Conservation (phyloP, 2,888 invertebrate species). For the Germaria angustata region DNA sequence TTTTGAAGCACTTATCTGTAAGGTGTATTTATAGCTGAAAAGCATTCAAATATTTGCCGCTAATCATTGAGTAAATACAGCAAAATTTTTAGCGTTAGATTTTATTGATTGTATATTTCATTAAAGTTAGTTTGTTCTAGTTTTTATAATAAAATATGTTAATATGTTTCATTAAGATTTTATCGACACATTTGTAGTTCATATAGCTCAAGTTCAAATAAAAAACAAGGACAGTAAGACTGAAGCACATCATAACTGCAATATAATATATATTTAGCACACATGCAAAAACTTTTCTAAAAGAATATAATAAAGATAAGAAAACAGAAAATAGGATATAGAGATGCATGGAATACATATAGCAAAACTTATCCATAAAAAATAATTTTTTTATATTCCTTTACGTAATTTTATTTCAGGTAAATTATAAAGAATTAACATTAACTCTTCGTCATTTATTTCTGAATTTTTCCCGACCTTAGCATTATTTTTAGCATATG, state of each 20-base stretch:
- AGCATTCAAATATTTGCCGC: neutral
- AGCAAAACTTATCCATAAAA: neutral
- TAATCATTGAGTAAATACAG: neutral
- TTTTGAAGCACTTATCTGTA: neutral
- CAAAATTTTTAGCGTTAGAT: neutral
- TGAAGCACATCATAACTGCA: constrained; percentile 24
- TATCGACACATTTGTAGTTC: constrained; percentile 42
- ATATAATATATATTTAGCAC: constrained; percentile 18
- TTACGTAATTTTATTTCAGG: too few species aligned
- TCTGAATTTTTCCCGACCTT: neutral
- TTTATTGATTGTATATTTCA: too few species aligned
- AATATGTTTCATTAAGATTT: neutral
- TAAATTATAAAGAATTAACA: too few species aligned
- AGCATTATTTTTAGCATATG: constrained; percentile 49
- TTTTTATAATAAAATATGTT: neutral
- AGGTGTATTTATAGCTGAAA: constrained; percentile 24
- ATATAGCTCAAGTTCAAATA: constrained; percentile 34
- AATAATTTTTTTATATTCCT: too few species aligned
- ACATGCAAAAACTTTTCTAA: neutral
- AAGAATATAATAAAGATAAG: neutral
- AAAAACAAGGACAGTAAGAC: constrained; percentile 32
- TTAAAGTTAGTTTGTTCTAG: neutral
- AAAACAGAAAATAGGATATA: neutral
- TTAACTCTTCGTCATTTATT: neutral
- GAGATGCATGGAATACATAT: too few species aligned